phyloP scores from a whole-genome alignment of 1,140 invertebrate species.

The Macrotrachela quadricornifera region DNA sequence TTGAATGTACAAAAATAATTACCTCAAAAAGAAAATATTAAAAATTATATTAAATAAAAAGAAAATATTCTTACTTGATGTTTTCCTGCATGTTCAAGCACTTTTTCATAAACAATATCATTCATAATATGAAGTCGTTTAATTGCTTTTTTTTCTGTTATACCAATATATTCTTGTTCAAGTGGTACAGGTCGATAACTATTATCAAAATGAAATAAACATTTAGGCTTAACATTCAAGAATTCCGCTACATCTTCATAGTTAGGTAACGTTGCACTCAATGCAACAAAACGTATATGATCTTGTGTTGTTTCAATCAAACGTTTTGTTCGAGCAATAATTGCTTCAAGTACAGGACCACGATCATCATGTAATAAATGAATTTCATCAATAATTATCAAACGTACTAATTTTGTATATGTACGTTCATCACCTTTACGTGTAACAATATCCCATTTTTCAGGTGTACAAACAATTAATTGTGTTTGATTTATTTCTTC shows the following conservation, averaged over 20 bases:
- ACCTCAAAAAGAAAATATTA: constrained; percentile 35
- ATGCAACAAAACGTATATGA: constrained; percentile 88
- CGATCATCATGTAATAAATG: constrained; percentile 88
- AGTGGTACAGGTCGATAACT: constrained; percentile 85
- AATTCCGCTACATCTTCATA: constrained; percentile 88
- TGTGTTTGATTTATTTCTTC: constrained; percentile 80
- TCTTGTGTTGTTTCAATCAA: constrained; percentile 75
- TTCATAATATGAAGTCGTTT: constrained; percentile 70
- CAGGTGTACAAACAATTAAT: constrained; percentile 92
- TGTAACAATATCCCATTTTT: constrained; percentile 99
- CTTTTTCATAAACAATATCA: constrained; percentile 75
- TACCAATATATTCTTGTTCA: constrained; percentile 42
- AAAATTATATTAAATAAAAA: constrained; percentile 3
- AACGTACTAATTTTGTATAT: constrained; percentile 62
- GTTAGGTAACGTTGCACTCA: constrained; percentile 92
- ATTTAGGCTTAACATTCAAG: constrained; percentile 71
- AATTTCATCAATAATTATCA: constrained; percentile 95
- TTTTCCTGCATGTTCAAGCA: constrained; percentile 60
- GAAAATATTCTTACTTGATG: constrained; percentile 33
- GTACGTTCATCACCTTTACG: constrained; percentile 72
- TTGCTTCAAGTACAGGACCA: constrained; percentile 85
- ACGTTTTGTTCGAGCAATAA: constrained; percentile 79
- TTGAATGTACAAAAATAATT: constrained; percentile 95
- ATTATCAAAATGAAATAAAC: constrained; percentile 89
- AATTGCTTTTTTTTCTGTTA: constrained; percentile 52